Base-by-base conservation (phyloP, 2,797 vertebrate species). In the Trachops cirrhosus region DNA sequence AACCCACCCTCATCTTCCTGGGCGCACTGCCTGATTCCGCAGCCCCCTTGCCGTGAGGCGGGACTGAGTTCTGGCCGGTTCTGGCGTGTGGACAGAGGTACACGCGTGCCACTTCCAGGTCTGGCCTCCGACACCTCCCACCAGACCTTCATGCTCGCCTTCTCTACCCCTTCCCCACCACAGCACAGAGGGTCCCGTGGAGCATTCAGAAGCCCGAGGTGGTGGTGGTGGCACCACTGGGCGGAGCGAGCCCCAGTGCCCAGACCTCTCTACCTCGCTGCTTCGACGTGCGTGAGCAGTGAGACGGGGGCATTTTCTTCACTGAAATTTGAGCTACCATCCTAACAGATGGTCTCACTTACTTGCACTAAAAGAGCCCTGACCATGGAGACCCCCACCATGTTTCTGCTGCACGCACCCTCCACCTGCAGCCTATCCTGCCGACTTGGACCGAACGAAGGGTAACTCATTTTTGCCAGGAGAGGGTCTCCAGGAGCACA, bases 91-190 rank as follows among this genome's bases (percentile, higher is more conserved):
- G 71, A 4, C 50, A 59, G 32, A 29, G 1, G 14, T 11, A 15
- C 0, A 0, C 0, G 5, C 39, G 29, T 8, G 26, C 6, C 32
- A 10, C 18, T 9, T 83, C 86, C 3, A 71, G 22, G 22, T 32
- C 12, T n/a, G 24, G 44, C 9, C 22, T 64, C 74, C 39, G 6
- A 37, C 34, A 14, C 32, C 78, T 39, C 32, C 39, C 34, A 19
- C 2, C 15, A 74, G 59, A 46, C 10, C 16, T 44, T 19, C 8
- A 4, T 7, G 24, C 1, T 22, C 1, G 1, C 37, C 37, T 26
- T 32, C 67, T 32, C 34, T 11, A 24, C 2, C 26, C 50, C 24
- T 16, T 26, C 64, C 50, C 44, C 41, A 82, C 59, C 2, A 15
- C 59, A 52, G 86, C 8, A 41, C 0, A 9, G 74, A 52, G 6